Base-by-base conservation (phyloP, 2,888 invertebrate genomes). In the Acanthosepion esculentum region DNA sequence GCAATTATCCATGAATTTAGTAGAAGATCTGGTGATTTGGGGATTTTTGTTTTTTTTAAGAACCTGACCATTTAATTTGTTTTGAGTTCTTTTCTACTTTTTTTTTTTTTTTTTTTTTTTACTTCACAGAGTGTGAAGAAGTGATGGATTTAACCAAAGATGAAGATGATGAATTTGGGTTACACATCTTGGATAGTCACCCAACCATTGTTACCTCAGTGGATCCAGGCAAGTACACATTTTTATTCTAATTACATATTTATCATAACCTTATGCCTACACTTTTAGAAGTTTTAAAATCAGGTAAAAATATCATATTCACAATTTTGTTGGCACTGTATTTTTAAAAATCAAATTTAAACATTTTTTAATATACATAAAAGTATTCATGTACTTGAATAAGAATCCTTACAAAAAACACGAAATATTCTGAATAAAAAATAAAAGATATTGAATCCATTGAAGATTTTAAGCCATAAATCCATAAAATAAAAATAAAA, bases 181-280 rank as follows among this genome's bases (percentile, higher is more conserved):
- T 99, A 97, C 98, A 99, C 95, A 99, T 99, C 97, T 99, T 99
- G 96, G 99, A 99, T 53, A 99, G 99, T 95, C 98, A 99, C 97
- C 99, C 99, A 1, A 99, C 99, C n/a, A 99, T 99, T 29, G 99
- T 99, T 55, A 99, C 99, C 8, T 99, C 99, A 48, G 99, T 99
- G 96, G 99, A 99, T 97, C 98, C 98, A 78, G 99, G 97, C 97
- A 95, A 95, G 95, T 94, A 64, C 33, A n/a, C 78, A 33, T 33
- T 59, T 26, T 48, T 23, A 53, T 50, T 91, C 26, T 5, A 8
- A n/a, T 41, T 53, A 15, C 33, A 10, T 64, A 18, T 55, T 59
- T 64, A 5, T 55, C 55, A 23, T 59, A 59, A 59, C 4, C 23
- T 23, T 59, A 59, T 1, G 0, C 26, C 6, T 59, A 59, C 20